Evolutionary conservation across 2,888 invertebrate species (phyloP).

Genomic region (Cosmopolites sordidus): DNA sequence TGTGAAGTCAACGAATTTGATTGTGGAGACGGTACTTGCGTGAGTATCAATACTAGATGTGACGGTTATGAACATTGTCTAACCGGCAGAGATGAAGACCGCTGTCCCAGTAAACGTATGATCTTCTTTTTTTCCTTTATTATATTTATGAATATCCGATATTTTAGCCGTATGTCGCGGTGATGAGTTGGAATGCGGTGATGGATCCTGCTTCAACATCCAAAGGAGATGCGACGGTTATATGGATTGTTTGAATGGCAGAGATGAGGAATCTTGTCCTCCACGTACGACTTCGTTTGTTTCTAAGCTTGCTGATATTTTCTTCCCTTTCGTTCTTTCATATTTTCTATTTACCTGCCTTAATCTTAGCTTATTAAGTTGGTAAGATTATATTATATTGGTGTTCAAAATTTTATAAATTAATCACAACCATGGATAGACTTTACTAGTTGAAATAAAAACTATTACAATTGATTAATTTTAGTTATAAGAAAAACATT

Average conservation of each 20-base stretch:
- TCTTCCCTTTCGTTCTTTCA: too few relatives aligned
- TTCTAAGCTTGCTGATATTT: too few relatives aligned
- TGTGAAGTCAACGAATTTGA: conserved; percentile 50
- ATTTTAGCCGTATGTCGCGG: too few relatives aligned
- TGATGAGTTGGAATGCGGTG: conserved; percentile 16
- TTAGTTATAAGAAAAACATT: too few relatives aligned
- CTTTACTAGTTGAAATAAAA: too few relatives aligned
- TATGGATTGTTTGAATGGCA: conserved; percentile 73
- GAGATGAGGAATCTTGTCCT: conserved; percentile 66
- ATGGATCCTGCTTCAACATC: conserved; percentile 27
- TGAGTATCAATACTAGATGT: conserved; percentile 55
- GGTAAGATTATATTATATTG: too few relatives aligned
- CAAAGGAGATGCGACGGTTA: conserved; percentile 48
- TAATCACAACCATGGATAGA: too few relatives aligned
- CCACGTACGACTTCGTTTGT: not conserved
- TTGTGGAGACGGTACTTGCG: conserved; percentile 56
- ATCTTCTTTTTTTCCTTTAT: not conserved
- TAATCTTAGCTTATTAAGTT: too few relatives aligned
- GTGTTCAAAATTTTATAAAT: too few relatives aligned
- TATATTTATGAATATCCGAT: too few relatives aligned
- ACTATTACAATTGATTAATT: too few relatives aligned
- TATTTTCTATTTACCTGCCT: too few relatives aligned
- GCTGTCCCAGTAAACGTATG: conserved; percentile 24
- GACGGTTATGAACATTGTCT: conserved; percentile 57
- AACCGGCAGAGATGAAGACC: conserved; percentile 57